These are phyloP conservation scores for Oxyruncus cristatus DNA, from an alignment of 2,113 vertebrate genomes.

Conservation along the genomic window DNA sequence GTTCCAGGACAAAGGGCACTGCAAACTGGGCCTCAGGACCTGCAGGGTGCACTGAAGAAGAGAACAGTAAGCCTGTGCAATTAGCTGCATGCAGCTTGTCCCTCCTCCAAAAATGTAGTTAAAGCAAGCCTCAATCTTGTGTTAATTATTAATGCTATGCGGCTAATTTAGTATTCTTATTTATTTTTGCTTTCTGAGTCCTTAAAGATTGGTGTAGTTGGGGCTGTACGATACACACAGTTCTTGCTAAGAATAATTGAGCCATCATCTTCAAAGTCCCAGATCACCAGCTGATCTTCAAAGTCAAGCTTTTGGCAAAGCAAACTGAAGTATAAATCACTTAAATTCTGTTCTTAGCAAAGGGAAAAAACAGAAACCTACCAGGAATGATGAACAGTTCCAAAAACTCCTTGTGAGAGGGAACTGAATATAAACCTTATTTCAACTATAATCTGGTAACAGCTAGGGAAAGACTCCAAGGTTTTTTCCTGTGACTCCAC, in stretches of 20 bases:
- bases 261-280: background rate
- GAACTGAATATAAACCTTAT: background rate
- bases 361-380: background rate
- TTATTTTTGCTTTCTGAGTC: conserved; percentile 20
- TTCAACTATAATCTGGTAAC: conserved; percentile 3
- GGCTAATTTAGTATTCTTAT: background rate
- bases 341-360: background rate
- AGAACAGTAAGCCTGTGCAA: background rate
- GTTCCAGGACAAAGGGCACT: background rate
- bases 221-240: background rate
- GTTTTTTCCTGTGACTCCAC: conserved; percentile 9
- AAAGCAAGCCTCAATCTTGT: background rate
- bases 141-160: conserved; percentile 19
- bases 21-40: background rate
- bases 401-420: background rate
- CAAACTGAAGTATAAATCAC: background rate
- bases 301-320: conserved; percentile 21
- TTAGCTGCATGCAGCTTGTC: background rate
- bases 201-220: background rate
- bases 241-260: conserved; percentile 25
- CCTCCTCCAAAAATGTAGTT: background rate
- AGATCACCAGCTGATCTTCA: background rate
- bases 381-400: background rate
- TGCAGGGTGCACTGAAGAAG: background rate
- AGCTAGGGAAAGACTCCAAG: background rate